phyloP scores from a whole-genome alignment of 2,888 invertebrate genomes.

The Spatulosminthurus flaviceps region DNA sequence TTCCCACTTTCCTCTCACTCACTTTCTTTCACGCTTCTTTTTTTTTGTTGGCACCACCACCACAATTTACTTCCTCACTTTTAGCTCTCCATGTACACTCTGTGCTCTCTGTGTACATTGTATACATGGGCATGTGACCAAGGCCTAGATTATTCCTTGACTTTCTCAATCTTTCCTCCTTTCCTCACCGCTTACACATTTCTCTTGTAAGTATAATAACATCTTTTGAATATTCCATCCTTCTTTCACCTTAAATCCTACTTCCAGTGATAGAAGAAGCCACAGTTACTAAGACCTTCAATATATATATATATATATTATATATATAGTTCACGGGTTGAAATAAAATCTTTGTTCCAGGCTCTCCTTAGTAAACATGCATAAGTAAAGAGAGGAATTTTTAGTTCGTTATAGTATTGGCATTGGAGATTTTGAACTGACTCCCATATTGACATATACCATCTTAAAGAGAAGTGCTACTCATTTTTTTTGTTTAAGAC shows the following conservation, averaged over 20 bases:
- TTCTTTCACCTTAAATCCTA: too few relatives aligned
- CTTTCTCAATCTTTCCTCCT: background rate
- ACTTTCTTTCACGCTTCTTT: conserved; percentile 34
- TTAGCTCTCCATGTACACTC: too few relatives aligned
- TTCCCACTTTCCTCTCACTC: conserved; percentile 30
- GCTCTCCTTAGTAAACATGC: too few relatives aligned
- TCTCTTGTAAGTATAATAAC: too few relatives aligned
- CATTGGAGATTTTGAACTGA: background rate
- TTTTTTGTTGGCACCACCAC: conserved; percentile 42
- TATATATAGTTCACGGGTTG: too few relatives aligned
- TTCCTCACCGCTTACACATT: background rate
- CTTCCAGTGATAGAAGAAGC: too few relatives aligned
- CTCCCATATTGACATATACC: background rate
- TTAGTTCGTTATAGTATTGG: too few relatives aligned
- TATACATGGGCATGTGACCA: background rate
- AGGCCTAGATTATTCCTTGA: conserved; percentile 5
- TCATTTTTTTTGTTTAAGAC: background rate
- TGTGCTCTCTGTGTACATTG: background rate
- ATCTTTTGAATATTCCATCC: too few relatives aligned
- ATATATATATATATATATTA: too few relatives aligned
- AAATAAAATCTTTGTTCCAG: too few relatives aligned
- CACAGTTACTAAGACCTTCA: too few relatives aligned
- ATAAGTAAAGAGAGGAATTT: too few relatives aligned
- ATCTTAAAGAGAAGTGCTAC: background rate
- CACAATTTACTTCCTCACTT: conserved; percentile 36